These are phyloP conservation scores for Helleia helle DNA, from an alignment of 2,888 invertebrate genomes.

Conservation along the genomic window DNA sequence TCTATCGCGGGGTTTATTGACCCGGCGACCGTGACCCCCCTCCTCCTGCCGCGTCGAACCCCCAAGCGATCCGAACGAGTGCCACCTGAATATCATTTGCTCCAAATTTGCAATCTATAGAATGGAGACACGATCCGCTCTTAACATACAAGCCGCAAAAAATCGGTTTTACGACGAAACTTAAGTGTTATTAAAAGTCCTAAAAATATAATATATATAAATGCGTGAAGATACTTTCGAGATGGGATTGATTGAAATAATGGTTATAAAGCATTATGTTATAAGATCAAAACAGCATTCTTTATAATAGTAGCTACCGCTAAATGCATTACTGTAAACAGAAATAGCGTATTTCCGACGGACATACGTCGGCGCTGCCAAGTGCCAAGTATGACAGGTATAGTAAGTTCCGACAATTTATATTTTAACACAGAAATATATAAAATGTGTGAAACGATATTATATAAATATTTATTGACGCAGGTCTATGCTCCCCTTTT, in stretches of 20 bases:
- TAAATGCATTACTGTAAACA: neutral
- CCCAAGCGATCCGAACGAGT: slow-evolving; percentile 21
- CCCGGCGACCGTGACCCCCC: slow-evolving; percentile 61
- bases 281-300: too few relatives aligned
- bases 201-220: too few relatives aligned
- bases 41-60: slow-evolving; percentile 24
- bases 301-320: neutral
- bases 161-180: too few relatives aligned
- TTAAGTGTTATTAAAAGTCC: too few relatives aligned
- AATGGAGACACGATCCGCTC: too few relatives aligned
- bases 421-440: neutral
- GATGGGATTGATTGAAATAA: too few relatives aligned
- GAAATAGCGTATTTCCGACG: neutral
- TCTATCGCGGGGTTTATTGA: slow-evolving; percentile 49
- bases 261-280: too few relatives aligned
- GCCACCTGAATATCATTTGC: slow-evolving; percentile 25
- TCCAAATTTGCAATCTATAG: slow-evolving; percentile 22
- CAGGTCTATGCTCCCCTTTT: too few relatives aligned
- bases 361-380: neutral
- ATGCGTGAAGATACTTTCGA: too few relatives aligned
- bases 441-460: neutral
- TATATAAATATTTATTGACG: too few relatives aligned
- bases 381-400: neutral
- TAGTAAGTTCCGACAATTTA: neutral
- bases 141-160: too few relatives aligned